Evolutionary conservation across 2,888 invertebrate genomes (phyloP), one percentile per base, ranked within the genome.

Genomic region (Drosophila diplacantha): DNA sequence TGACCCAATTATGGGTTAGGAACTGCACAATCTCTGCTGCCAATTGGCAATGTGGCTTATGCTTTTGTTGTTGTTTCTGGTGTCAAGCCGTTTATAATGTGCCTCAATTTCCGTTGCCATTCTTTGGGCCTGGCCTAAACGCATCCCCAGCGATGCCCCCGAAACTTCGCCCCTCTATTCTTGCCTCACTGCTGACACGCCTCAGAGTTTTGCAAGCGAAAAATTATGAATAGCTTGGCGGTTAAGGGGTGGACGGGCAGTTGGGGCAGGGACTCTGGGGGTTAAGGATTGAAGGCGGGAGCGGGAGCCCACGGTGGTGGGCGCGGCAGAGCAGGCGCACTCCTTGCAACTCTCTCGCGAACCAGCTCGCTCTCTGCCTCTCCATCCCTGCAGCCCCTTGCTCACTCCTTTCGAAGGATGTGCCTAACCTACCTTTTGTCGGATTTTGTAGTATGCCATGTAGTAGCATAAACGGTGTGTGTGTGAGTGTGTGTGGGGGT

Each of bases 351-450:
- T 56, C 62, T 41, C 69, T 43, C 55, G 22, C 49, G 31, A 8
- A 29, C 46, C 12, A 43, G 52, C 69, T 61, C 69, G 24, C 24
- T 41, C 24, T 44, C 47, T 38, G 29, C 22, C 57, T 38, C 53
- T 55, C 52, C 34, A 32, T 52, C 32, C 43, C 43, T 29, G 24
- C n/a, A 18, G 29, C 12, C 35, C 35, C 39, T 55, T 18, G 26
- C 31, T 20, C 44, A 46, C 44, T 54, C 38, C 44, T 26, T 26
- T 24, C 54, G 52, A 47, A 77, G 81, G 75, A 78, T 73, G 73
- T 85, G 75, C 80, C 80, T 81, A 85, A 85, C 85, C 85, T 85
- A 85, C 85, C 85, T 85, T 81, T 75, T 73, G 84, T 73, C 63
- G 69, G 74, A 77, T 79, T 76, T 72, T 60, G 72, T 77, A 75